phyloP scores from a whole-genome alignment of 1,140 invertebrate genomes.

The Nasonia giraulti region DNA sequence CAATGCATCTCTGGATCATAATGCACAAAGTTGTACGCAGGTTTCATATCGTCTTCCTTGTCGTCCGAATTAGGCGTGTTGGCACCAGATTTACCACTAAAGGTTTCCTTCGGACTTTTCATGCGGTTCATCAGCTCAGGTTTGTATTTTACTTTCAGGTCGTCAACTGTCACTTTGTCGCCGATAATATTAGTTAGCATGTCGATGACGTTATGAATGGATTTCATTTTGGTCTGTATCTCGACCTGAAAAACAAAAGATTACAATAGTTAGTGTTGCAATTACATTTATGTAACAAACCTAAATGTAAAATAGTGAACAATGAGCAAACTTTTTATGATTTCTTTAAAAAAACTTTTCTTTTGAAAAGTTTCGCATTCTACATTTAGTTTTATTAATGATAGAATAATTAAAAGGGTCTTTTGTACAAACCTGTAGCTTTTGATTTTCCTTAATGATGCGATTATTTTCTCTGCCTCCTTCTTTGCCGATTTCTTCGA shows the following conservation, averaged over 20 bases:
- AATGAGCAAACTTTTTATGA: background rate
- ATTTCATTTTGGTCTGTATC: slow-evolving; percentile 88
- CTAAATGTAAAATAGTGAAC: too few relatives aligned
- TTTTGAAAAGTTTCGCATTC: too few relatives aligned
- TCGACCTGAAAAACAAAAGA: slow-evolving; percentile 78
- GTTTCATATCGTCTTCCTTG: slow-evolving; percentile 63
- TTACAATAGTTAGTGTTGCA: background rate
- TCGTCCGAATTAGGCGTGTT: slow-evolving; percentile 69
- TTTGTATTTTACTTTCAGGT: slow-evolving; percentile 69
- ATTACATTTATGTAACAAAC: too few relatives aligned
- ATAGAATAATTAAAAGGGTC: slow-evolving; percentile 66
- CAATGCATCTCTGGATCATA: slow-evolving; percentile 92
- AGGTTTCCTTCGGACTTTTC: slow-evolving; percentile 70
- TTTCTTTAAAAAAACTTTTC: slow-evolving; percentile 10
- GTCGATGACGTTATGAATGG: slow-evolving; percentile 88
- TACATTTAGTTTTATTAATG: slow-evolving; percentile 19
- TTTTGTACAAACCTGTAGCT: slow-evolving; percentile 80
- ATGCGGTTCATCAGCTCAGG: slow-evolving; percentile 63
- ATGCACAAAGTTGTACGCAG: slow-evolving; percentile 85
- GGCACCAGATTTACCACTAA: slow-evolving; percentile 62
- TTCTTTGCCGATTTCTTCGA: slow-evolving; percentile 82
- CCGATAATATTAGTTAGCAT: slow-evolving; percentile 88
- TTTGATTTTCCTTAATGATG: slow-evolving; percentile 86
- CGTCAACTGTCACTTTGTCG: slow-evolving; percentile 76
- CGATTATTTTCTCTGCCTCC: slow-evolving; percentile 79